Conservation (phyloP, 2,113 vertebrate species). For the Coryphaenoides rupestris region DNA sequence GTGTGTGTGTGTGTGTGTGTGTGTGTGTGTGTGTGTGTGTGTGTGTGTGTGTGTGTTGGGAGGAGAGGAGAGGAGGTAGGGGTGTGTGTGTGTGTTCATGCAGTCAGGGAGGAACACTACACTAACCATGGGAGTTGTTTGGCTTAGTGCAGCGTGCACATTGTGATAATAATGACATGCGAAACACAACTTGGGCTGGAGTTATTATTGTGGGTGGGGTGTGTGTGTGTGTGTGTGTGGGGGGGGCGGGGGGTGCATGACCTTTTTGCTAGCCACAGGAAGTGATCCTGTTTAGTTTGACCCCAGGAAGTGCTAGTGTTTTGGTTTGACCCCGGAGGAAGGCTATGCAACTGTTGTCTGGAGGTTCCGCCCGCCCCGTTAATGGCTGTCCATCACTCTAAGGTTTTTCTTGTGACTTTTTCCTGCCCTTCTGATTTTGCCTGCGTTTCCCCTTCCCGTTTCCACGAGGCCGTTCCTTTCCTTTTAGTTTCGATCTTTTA, state of each 20-base stretch:
- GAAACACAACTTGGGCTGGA: not conserved
- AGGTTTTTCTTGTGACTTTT: not conserved
- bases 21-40: not conserved
- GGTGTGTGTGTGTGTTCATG: not conserved
- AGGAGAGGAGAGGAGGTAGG: no score
- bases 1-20: no score
- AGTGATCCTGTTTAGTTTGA: constrained; percentile 13
- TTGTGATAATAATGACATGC: not conserved
- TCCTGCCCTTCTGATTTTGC: no score
- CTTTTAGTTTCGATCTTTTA: not conserved
- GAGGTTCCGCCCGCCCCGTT: no score
- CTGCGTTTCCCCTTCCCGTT: not conserved
- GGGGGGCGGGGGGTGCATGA: not conserved
- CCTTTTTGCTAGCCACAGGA: constrained; percentile 6
- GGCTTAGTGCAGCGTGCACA: no score
- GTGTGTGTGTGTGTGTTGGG: constrained; percentile 13
- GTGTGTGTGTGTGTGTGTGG: no score
- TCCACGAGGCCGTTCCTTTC: no score
- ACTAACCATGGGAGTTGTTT: no score
- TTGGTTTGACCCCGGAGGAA: constrained; percentile 40
- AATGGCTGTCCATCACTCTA: not conserved
- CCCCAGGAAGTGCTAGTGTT: constrained; percentile 31
- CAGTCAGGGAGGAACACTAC: no score
- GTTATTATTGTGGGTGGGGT: not conserved
- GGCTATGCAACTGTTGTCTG: constrained; percentile 2